Evolutionary conservation across 2,888 invertebrate genomes (phyloP).

Genomic region (Drosophila anomelani): DNA sequence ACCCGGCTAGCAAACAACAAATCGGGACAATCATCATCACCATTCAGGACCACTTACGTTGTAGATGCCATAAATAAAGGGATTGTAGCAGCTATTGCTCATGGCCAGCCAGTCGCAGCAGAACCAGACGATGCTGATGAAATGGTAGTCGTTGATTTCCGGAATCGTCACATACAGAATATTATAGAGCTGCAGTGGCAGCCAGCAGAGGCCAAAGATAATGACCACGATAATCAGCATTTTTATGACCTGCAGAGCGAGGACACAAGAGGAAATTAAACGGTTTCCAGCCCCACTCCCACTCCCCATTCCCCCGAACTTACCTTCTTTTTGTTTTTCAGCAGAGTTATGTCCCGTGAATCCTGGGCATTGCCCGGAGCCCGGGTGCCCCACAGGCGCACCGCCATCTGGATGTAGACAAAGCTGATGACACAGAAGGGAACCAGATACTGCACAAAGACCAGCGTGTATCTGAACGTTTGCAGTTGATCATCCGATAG

Average conservation of each 20-base stretch:
- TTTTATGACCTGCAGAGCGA: constrained; percentile 90
- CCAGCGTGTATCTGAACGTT: constrained; percentile 85
- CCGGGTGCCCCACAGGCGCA: constrained; percentile 91
- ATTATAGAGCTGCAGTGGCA: constrained; percentile 91
- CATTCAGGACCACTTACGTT: constrained; percentile 88
- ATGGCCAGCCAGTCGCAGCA: constrained; percentile 94
- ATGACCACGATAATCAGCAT: constrained; percentile 94
- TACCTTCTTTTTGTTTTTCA: constrained; percentile 94
- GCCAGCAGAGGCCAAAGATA: constrained; percentile 93
- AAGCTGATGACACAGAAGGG: constrained; percentile 93
- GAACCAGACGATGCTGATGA: constrained; percentile 94
- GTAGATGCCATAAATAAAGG: constrained; percentile 95
- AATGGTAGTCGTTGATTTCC: constrained; percentile 90
- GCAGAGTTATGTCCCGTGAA: constrained; percentile 90
- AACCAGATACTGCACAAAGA: constrained; percentile 89
- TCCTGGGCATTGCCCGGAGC: constrained; percentile 93
- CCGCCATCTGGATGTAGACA: constrained; percentile 92
- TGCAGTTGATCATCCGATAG: constrained; percentile 85
- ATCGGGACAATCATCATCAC: constrained; percentile 14
- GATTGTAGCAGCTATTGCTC: constrained; percentile 96
- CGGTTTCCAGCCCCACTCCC: neutral
- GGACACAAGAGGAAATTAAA: constrained; percentile 22
- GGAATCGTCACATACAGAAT: constrained; percentile 89
- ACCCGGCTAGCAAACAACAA: constrained; percentile 20
- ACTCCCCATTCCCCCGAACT: constrained; percentile 43